Conservation (phyloP, 1,140 invertebrate genomes). For the Centruroides vittatus region DNA sequence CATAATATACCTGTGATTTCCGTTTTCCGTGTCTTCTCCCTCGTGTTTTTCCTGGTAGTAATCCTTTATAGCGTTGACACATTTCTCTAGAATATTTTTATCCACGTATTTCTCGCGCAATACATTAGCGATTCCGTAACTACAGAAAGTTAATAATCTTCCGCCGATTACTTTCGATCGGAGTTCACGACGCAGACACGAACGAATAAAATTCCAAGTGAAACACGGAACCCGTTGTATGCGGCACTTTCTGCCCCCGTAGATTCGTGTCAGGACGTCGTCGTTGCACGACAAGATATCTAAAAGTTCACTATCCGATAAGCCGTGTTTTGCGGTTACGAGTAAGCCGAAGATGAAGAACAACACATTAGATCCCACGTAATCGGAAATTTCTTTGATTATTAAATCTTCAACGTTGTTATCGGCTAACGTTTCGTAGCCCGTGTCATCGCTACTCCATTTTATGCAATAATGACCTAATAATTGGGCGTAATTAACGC, state of each 20-base stretch:
- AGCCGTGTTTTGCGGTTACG: constrained; percentile 47
- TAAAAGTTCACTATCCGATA: constrained; percentile 57
- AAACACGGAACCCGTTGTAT: constrained; percentile 6
- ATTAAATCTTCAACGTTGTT: constrained; percentile 9
- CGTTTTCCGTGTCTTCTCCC: constrained; percentile 1
- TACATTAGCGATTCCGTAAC: constrained; percentile 6
- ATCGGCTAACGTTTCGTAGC: background rate
- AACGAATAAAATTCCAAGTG: constrained; percentile 5
- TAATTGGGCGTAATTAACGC: constrained; percentile 2
- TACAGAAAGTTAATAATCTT: constrained; percentile 6
- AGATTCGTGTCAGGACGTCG: constrained; percentile 47
- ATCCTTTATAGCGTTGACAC: no score
- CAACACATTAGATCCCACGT: constrained; percentile 5
- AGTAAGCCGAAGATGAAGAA: constrained; percentile 41
- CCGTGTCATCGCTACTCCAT: constrained; percentile 1
- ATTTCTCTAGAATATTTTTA: no score
- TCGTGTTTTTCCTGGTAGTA: no score
- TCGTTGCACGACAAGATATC: constrained; percentile 54
- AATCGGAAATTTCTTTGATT: background rate
- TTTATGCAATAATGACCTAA: constrained; percentile 1
- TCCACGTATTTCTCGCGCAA: constrained; percentile 7
- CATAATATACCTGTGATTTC: constrained; percentile 20
- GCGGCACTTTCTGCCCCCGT: constrained; percentile 31
- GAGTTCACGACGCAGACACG: constrained; percentile 5
- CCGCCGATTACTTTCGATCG: constrained; percentile 10